A percentile compares a stretch with the other conserved stretches of the same genome.
Evolutionary conservation across 2,888 invertebrate genomes (phyloP).

Genomic region (Cacoxenus indagator): DNA sequence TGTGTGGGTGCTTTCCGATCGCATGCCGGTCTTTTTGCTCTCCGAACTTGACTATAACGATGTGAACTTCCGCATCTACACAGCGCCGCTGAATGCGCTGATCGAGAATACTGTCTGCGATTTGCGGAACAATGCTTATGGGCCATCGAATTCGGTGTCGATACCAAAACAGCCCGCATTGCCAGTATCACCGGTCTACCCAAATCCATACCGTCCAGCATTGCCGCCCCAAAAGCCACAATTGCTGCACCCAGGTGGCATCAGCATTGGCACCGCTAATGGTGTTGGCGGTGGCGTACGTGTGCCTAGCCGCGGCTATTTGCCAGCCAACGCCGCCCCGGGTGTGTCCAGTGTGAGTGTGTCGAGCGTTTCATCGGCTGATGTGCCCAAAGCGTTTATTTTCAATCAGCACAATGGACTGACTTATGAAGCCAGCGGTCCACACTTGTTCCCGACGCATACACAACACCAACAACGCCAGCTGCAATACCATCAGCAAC

Average conservation of each 20-base stretch:
- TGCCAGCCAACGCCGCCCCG: constrained; percentile 39
- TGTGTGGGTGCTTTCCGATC: constrained; percentile 86
- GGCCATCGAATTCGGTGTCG: constrained; percentile 54
- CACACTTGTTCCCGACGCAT: constrained; percentile 63
- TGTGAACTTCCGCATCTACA: constrained; percentile 83
- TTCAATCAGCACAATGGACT: constrained; percentile 70
- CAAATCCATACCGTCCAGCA: constrained; percentile 47
- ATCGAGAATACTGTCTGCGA: constrained; percentile 83
- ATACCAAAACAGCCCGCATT: constrained; percentile 42
- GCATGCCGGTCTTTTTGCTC: constrained; percentile 84
- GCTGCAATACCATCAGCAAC: constrained; percentile 14
- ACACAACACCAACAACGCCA: constrained; percentile 28
- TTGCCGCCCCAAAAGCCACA: constrained; percentile 44
- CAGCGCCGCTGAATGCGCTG: constrained; percentile 77
- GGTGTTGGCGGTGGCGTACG: background rate
- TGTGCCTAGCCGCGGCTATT: constrained; percentile 38
- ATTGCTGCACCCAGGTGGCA: constrained; percentile 25
- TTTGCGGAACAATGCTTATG: constrained; percentile 61
- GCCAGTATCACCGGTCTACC: constrained; percentile 39
- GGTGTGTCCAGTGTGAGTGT: constrained; percentile 50
- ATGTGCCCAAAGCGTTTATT: constrained; percentile 67
- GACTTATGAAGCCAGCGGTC: constrained; percentile 66
- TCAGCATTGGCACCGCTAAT: too few relatives aligned
- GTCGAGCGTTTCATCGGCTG: constrained; percentile 38
- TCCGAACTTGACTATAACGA: constrained; percentile 80